Base-by-base conservation (phyloP, 1,140 invertebrate species). In the Drosophila fuyamai region DNA sequence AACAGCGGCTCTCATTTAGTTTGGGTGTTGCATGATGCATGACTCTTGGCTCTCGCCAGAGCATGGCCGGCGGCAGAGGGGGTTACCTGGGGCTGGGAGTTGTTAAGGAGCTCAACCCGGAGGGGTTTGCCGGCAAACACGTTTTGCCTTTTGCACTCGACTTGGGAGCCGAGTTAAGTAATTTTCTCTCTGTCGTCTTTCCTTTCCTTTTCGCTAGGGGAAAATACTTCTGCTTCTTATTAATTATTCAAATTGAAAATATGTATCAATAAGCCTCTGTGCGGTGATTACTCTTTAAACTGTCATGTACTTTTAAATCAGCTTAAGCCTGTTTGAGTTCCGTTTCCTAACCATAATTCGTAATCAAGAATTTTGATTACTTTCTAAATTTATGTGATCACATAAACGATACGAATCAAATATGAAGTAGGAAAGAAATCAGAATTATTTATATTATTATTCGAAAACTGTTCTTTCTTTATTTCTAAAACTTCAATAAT, bases 21-120 rank as follows among this genome's bases (percentile, higher is more conserved):
- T 80, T 70, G 65, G 75, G 76, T 82, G 83, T 78, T 86, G 81
- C 78, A 85, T 73, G 81, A 73, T 84, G 81, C 81, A 84, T 73
- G 76, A 76, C 54, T 71, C 53, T 63, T 75, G 70, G 56, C 75
- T 35, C 47, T 60, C 43, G 46, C 41, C 38, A 46, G 54, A 44
- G 43, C 59, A 47, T 12, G 58, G 60, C 23, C 16, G 43, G 38
- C 23, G 61, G 23, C 18, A 36, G 27, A 35, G 47, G 41, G 60
- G 48, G 27, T 27, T 56, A 46, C 12, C 5, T 27, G 36, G 41
- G 58, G 65, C 8, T 16, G 41, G 46, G 65, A 14, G 53, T 38
- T 47, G 38, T 62, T 40, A 9, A 36, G 41, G 10, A 16, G 36
- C 16, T 32, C 35, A 9, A 9, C 10, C 46, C 44, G 14, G 29